Evolutionary conservation across 2,888 invertebrate genomes (phyloP).

Genomic region (Clunio marinus): DNA sequence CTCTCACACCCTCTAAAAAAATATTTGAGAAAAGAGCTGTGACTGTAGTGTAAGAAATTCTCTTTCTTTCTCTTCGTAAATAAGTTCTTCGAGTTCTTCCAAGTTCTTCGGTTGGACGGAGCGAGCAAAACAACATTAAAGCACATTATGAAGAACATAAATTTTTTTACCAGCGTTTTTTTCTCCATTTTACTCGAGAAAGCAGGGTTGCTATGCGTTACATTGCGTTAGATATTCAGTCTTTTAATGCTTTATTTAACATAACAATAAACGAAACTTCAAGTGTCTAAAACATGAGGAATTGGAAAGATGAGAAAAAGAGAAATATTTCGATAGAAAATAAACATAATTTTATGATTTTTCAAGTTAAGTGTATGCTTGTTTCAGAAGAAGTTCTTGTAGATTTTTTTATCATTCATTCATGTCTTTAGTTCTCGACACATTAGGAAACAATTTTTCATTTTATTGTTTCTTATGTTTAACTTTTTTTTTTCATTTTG

Average conservation of each 20-base stretch:
- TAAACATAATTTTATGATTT: constrained; percentile 26
- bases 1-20: not conserved
- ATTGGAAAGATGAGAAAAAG: not conserved
- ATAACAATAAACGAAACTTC: constrained; percentile 26
- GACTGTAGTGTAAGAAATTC: no score
- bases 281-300: not conserved
- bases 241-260: constrained; percentile 27
- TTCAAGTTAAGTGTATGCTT: constrained; percentile 4
- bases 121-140: not conserved
- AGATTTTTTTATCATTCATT: not conserved
- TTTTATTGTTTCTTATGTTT: no score
- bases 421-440: no score
- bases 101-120: not conserved
- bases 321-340: not conserved
- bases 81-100: not conserved
- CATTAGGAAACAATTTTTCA: no score
- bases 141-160: constrained; percentile 18
- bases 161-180: constrained; percentile 11
- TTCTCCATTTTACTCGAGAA: not conserved
- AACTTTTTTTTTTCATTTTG: no score
- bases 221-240: not conserved
- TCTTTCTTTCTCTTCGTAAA: not conserved
- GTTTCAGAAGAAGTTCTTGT: not conserved
- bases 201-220: not conserved
- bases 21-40: no score